Base-by-base conservation (phyloP, 2,888 invertebrate species). In the Metellina segmentata region DNA sequence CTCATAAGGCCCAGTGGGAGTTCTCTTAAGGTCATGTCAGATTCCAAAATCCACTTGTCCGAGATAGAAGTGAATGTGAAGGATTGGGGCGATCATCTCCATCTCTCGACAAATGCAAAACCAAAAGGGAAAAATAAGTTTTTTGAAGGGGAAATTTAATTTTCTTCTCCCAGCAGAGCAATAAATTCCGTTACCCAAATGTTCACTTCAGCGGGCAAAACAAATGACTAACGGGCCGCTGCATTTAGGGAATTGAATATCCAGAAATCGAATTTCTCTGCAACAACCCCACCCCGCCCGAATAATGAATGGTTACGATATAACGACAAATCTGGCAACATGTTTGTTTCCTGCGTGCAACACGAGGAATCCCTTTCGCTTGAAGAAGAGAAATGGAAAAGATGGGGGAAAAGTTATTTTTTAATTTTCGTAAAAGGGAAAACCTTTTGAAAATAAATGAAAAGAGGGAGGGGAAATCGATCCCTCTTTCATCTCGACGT, bases 321-420 rank as follows among this genome's bases (percentile, higher is more conserved):
- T 88, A 88, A 88, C 88, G 88, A 88, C 88, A 88, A 88, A 88
- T 88, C 88, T 88, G 88, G 88, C 88, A 88, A 81, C 88, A 88
- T 88, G 88, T 88, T 88, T 88, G 88, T 88, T 88, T 75, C 88
- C 72, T 20, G 75, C 49, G 48, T 61, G 81, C 88, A 81, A 87
- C 79, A 81, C 53, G n/a, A 53, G 61, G 53, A 69, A 71, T 49
- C 16, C 34, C 16, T 13, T 51, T 49, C 16, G 20, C 34, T 49
- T 51, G 77, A 75, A 51, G 34, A 74, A 74, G 51, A 51, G 51
- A 77, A 77, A 77, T 70, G 81, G 11, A 53, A 79, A 79, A 49
- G 79, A 79, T 11, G 53, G n/a, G 52, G 51, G 19, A 69, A 74
- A 88, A 72, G 81, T 61, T 88, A 81, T 88, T 88, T 88, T 88